Evolutionary conservation across 53 echinoderm and acorn worm species (phyloP), one percentile per base, ranked within the genome.

Genomic region (Temnopleurus reevesii): DNA sequence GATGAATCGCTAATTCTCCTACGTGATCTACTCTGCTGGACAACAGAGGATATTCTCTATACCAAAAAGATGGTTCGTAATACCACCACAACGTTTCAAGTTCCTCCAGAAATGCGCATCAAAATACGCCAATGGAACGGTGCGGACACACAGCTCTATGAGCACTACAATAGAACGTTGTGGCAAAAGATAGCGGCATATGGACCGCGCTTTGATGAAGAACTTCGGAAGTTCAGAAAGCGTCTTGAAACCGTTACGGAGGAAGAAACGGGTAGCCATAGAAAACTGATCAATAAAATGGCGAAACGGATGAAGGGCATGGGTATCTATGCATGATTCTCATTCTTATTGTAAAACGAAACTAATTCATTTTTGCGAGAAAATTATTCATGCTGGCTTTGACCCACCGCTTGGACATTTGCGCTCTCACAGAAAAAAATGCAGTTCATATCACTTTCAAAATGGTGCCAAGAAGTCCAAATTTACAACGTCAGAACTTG

Each of bases 141-240:
- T 34, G 81, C 90, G 0, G 91, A 94, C 59, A 46, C 47, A 36
- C 28, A 65, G 45, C 86, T 94, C 19, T 94, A 94, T 46, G 53
- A 91, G 15, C 84, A 94, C 27, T 94, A 85, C 49, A 94, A 94
- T 85, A 59, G 76, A 59, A 94, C 94, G 31, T 66, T 94, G 55
- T 91, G 94, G 94, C 46, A 55, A 59, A 83, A 84, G 59, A 64
- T 94, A 26, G 41, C 53, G 8, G 53, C 60, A 12, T 94, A 94
- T 76, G 91, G 94, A n/a, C 84, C 94, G 1, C 46, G 5, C 1
- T 91, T 94, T 43, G 53, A 86, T n/a, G 41, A 77, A 0, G 94
- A 94, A 55, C 38, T 94, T 56, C 17, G 54, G 31, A 56, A 61
- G 43, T 94, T 94, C 60, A 35, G 86, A 9, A 12, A 51, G 8